Evolutionary conservation across 2,888 invertebrate genomes (phyloP).

Genomic region (Drosophila siamana): DNA sequence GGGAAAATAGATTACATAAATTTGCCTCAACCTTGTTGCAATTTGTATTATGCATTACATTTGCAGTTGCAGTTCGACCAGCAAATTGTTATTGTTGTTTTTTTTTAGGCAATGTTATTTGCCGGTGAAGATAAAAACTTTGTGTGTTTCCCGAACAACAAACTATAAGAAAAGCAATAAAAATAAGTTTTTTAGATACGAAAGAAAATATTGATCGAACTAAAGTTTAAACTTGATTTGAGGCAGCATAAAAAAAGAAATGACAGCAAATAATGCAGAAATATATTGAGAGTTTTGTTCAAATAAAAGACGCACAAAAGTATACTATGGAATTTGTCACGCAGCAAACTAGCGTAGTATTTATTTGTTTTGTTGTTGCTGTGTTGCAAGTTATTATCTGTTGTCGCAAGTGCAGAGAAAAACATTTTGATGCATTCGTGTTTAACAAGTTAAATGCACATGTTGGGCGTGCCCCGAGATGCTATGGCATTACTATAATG

Average conservation of each 20-base stretch:
- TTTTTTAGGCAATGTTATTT: conserved; percentile 26
- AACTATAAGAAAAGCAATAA: conserved; percentile 44
- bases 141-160: conserved; percentile 35
- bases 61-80: conserved; percentile 23
- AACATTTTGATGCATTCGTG: conserved; percentile 64
- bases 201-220: conserved; percentile 29
- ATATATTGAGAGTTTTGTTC: conserved; percentile 14
- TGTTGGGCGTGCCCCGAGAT: conserved; percentile 54
- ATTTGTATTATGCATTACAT: conserved; percentile 15
- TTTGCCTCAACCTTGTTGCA: conserved; percentile 9
- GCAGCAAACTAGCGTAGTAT: conserved; percentile 22
- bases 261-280: conserved; percentile 17
- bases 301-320: conserved; percentile 47
- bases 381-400: conserved; percentile 31
- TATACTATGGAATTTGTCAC: conserved; percentile 59
- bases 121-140: conserved; percentile 39
- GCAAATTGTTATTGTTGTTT: conserved; percentile 15
- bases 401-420: conserved; percentile 15
- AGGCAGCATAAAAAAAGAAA: too few species aligned
- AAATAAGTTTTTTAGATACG: conserved; percentile 44
- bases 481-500: conserved; percentile 29
- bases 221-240: conserved; percentile 51
- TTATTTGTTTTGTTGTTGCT: conserved; percentile 28
- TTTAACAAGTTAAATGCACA: conserved; percentile 72
- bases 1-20: neutral